Conservation (phyloP, 2,797 vertebrate genomes). For the Neomorphus geoffroyi region DNA sequence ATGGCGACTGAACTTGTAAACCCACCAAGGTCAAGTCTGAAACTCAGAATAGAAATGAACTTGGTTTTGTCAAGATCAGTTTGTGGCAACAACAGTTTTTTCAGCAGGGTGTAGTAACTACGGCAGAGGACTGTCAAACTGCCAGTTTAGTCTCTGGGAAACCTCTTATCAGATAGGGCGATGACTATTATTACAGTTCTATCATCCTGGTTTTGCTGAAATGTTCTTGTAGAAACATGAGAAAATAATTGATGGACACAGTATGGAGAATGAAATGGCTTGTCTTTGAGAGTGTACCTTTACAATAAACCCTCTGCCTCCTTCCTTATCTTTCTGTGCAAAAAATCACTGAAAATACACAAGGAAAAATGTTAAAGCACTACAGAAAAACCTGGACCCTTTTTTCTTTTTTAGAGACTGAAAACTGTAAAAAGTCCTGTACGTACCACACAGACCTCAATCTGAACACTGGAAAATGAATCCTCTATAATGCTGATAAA, state of each 20-base stretch:
- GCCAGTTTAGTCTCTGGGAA: conserved; percentile 40
- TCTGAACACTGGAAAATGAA: neutral
- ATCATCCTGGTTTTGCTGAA: neutral
- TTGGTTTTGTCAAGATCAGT: conserved; percentile 39
- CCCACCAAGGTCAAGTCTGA: conserved; percentile 46
- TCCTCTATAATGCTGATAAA: neutral
- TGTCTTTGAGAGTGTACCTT: neutral
- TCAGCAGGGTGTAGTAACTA: conserved; percentile 45
- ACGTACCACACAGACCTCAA: neutral
- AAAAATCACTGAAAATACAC: neutral
- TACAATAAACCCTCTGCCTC: neutral
- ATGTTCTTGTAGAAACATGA: neutral
- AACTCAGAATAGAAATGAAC: conserved; percentile 23
- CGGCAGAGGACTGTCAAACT: conserved; percentile 31
- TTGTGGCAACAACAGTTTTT: conserved; percentile 50
- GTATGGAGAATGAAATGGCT: neutral
- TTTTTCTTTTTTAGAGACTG: neutral
- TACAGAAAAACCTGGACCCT: neutral
- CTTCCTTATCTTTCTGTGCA: neutral
- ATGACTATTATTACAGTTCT: conserved; percentile 13
- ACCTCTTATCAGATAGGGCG: neutral
- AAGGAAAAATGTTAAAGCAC: neutral
- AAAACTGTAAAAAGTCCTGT: neutral
- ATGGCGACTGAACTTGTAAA: conserved; percentile 17
- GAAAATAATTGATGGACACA: neutral